Conservation (phyloP, 2,888 invertebrate genomes). For the Allolobophora icterica region DNA sequence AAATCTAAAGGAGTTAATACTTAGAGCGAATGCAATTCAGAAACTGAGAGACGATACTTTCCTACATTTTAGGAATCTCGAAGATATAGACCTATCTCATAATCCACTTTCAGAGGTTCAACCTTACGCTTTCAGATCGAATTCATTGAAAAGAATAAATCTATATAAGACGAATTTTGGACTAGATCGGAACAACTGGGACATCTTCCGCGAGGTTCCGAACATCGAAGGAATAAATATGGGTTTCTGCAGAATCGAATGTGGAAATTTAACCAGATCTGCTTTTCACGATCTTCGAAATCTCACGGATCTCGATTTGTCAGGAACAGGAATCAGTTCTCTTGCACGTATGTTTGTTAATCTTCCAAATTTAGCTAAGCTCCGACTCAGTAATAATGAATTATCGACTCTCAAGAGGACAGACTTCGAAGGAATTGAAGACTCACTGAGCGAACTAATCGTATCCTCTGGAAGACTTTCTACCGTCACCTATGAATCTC, state of each 20-base stretch:
- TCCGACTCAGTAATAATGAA: background rate
- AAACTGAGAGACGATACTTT: background rate
- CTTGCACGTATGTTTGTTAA: no score
- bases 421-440: background rate
- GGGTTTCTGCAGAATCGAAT: background rate
- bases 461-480: background rate
- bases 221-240: background rate
- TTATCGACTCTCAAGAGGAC: background rate
- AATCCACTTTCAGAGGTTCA: background rate
- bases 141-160: background rate
- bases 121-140: background rate
- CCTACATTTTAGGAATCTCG: background rate
- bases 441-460: background rate
- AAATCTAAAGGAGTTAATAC: no score
- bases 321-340: no score
- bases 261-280: background rate
- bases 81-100: background rate
- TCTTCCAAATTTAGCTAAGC: no score
- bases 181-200: background rate
- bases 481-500: background rate
- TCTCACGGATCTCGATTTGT: background rate
- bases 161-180: background rate
- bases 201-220: background rate
- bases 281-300: background rate
- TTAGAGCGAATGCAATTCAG: no score